These are phyloP conservation scores for Trypoxylon attenuatum DNA, from an alignment of 2,888 invertebrate genomes.

Conservation along the genomic window DNA sequence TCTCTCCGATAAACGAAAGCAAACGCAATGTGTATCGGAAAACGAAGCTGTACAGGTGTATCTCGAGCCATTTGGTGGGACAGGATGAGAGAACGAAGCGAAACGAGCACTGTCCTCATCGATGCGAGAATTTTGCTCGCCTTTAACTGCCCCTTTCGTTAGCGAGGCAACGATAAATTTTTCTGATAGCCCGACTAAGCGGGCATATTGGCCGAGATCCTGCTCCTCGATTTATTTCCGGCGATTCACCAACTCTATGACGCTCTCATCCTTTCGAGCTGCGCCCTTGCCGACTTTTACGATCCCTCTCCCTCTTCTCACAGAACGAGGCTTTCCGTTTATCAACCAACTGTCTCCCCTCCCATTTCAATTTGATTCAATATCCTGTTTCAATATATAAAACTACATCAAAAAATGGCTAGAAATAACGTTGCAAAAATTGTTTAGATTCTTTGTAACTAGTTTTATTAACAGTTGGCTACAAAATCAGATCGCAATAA, in stretches of 20 bases:
- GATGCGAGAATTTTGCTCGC: constrained; percentile 20
- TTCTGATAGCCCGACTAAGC: constrained; percentile 11
- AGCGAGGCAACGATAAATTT: constrained; percentile 38
- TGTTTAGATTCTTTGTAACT: too few species aligned
- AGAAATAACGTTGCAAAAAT: too few species aligned
- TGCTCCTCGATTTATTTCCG: constrained; percentile 27
- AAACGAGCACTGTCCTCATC: constrained; percentile 6
- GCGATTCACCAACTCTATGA: constrained; percentile 11
- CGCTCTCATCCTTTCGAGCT: constrained; percentile 1
- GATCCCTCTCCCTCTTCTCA: not conserved
- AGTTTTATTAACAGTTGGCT: too few species aligned
- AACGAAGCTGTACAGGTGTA: constrained; percentile 9
- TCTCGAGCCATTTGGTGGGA: constrained; percentile 18
- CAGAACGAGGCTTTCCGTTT: not conserved
- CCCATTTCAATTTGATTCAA: not conserved
- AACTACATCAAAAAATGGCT: too few species aligned
- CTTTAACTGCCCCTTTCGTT: constrained; percentile 23
- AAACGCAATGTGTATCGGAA: constrained; percentile 28
- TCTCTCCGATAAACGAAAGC: constrained; percentile 8
- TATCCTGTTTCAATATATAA: too few species aligned
- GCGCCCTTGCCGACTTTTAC: constrained; percentile 9
- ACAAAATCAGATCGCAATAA: too few species aligned
- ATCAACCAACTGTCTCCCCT: not conserved
- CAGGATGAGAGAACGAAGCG: constrained; percentile 15
- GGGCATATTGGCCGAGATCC: constrained; percentile 24